Evolutionary conservation across 2,888 invertebrate species (phyloP).

Genomic region (Melieria picta): DNA sequence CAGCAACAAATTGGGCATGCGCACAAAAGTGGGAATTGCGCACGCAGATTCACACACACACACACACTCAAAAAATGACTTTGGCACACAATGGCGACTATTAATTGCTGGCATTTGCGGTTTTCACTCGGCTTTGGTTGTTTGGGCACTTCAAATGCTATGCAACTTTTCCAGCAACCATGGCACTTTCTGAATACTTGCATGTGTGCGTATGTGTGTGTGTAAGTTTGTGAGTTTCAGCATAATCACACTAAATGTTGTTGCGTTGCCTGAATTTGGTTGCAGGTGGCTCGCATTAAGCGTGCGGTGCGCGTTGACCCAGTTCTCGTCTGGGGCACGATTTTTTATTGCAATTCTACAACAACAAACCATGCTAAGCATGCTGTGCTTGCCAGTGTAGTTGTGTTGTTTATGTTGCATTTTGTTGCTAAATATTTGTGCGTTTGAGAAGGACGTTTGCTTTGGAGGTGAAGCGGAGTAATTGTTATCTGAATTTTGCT

Average conservation of each 20-base stretch:
- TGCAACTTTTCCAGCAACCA: slow-evolving; percentile 7
- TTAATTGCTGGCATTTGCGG: too few species aligned
- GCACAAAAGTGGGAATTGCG: slow-evolving; percentile 6
- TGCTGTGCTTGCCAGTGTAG: too few species aligned
- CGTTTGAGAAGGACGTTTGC: not conserved
- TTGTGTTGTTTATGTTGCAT: too few species aligned
- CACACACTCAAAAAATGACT: not conserved
- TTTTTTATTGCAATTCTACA: not conserved
- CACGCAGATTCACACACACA: not conserved
- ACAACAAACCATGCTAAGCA: too few species aligned
- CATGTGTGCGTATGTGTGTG: not conserved
- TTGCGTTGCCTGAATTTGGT: slow-evolving; percentile 9
- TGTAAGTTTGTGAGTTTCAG: not conserved
- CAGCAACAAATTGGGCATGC: slow-evolving; percentile 26
- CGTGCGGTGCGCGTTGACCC: slow-evolving; percentile 20
- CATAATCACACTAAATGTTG: not conserved
- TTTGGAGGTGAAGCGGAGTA: too few species aligned
- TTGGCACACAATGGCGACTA: not conserved
- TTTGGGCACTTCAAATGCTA: not conserved
- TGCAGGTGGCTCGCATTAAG: slow-evolving; percentile 25
- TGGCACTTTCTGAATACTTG: not conserved
- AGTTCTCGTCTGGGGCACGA: slow-evolving; percentile 19
- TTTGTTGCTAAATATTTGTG: not conserved
- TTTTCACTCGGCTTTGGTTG: too few species aligned
- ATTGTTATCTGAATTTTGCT: too few species aligned